Base-by-base conservation (phyloP, 2,888 invertebrate species). In the Drosophila glabriapex region DNA sequence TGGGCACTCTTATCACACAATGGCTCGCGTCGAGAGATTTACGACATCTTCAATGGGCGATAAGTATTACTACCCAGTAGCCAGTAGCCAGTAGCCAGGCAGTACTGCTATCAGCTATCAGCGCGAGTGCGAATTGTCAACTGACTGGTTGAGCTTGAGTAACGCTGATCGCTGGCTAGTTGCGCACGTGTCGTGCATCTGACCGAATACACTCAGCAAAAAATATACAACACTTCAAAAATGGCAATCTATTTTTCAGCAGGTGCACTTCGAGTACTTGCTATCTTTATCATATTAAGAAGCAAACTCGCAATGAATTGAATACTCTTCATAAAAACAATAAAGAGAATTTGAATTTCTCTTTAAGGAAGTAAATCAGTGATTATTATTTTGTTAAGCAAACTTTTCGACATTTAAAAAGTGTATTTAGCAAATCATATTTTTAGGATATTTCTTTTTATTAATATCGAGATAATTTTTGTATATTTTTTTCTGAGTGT, bases 181-280 rank as follows among this genome's bases (percentile, higher is more conserved):
- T 66, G 68, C 66, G 82, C 80, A 84, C 80, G 80, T 80, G 80
- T 68, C 35, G 59, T 80, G 67, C 67, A 72, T 29, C 46, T 46
- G 46, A 46, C 46, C 66, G 35, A 46, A 28, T 35, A 50, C 61
- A 68, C 46, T 46, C 31, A 65, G 37, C 33, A 14, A 55, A 14
- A 55, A 31, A 50, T 2, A 49, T 35, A 22, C 52, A n/a, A 7
- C 52, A 19, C 37, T 28, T 50, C 10, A 19, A 50, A 19, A 28
- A 19, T 50, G 0, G 10, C 46, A 50, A 50, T 1, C 28, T 28
- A 19, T 19, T 3, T 25, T 2, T 25, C 16, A 46, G 22, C 7
- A 16, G 7, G 3, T 14, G 22, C 46, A 46, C 46, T 46, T 46
- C 7, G 22, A 22, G 22, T 22, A 12, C 12, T 43, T 43, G 43